Conservation (phyloP, 2,113 vertebrate species). For the Dinomys branickii region DNA sequence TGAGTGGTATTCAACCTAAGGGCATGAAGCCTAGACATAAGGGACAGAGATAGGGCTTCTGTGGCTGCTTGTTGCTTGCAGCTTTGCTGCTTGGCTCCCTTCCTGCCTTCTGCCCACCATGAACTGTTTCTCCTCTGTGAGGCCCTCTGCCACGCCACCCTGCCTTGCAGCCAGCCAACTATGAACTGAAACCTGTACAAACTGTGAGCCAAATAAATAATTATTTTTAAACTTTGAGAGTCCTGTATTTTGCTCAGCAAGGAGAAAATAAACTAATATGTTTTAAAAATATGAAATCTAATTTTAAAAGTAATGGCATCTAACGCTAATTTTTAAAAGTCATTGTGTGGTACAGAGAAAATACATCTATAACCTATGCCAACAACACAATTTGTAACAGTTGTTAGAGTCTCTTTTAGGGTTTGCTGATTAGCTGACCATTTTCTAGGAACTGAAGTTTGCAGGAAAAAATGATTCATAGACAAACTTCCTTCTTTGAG, state of each 20-base stretch:
- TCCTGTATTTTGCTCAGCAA: neutral
- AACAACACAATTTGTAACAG: neutral
- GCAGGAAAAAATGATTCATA: neutral
- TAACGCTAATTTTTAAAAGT: neutral
- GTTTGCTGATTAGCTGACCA: neutral
- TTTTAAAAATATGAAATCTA: neutral
- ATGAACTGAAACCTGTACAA: neutral
- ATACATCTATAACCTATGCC: no score
- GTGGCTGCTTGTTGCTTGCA: neutral
- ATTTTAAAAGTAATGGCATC: neutral
- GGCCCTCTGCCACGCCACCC: neutral
- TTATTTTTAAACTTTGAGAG: neutral
- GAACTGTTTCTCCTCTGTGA: neutral
- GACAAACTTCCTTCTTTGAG: neutral
- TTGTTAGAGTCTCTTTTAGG: neutral
- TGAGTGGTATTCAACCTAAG: no score
- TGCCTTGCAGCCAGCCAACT: neutral
- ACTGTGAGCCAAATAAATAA: neutral
- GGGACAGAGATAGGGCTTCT: no score
- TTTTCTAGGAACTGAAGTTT: neutral
- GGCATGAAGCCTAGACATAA: no score
- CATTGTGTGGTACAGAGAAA: neutral
- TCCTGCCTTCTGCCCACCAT: neutral
- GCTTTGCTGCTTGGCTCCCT: neutral
- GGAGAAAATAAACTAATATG: neutral